Evolutionary conservation across 2,888 invertebrate genomes (phyloP).

Genomic region (Rhingia campestris): DNA sequence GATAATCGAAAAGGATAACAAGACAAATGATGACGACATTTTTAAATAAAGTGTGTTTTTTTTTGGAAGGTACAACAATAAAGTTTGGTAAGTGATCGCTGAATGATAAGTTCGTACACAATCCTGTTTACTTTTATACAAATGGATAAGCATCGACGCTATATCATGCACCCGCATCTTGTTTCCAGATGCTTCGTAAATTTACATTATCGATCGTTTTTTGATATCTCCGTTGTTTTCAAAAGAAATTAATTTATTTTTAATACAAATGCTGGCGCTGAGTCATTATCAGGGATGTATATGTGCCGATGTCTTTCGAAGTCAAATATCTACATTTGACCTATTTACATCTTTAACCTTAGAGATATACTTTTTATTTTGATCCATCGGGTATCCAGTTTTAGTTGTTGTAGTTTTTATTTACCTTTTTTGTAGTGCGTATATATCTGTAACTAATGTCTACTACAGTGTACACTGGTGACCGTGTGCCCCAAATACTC

Average conservation of each 20-base stretch:
- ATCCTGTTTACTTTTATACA: constrained; percentile 41
- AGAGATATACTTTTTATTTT: too few species aligned
- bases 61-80: neutral
- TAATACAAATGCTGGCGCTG: constrained; percentile 7
- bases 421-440: too few species aligned
- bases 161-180: constrained; percentile 40
- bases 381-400: too few species aligned
- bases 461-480: too few species aligned
- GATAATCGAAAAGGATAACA: constrained; percentile 28
- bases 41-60: neutral
- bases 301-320: too few species aligned
- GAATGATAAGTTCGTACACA: constrained; percentile 5
- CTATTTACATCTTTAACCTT: too few species aligned
- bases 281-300: neutral
- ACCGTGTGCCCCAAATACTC: too few species aligned
- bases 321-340: too few species aligned
- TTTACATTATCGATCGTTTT: constrained; percentile 50
- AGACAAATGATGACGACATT: constrained; percentile 42
- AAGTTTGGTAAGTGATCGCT: constrained; percentile 18
- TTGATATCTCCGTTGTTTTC: constrained; percentile 4
- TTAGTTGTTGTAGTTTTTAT: too few species aligned
- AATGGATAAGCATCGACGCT: neutral
- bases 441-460: too few species aligned
- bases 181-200: constrained; percentile 39
- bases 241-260: neutral